Base-by-base conservation (phyloP, 2,797 vertebrate genomes). In the Malacoctenus gilli region DNA sequence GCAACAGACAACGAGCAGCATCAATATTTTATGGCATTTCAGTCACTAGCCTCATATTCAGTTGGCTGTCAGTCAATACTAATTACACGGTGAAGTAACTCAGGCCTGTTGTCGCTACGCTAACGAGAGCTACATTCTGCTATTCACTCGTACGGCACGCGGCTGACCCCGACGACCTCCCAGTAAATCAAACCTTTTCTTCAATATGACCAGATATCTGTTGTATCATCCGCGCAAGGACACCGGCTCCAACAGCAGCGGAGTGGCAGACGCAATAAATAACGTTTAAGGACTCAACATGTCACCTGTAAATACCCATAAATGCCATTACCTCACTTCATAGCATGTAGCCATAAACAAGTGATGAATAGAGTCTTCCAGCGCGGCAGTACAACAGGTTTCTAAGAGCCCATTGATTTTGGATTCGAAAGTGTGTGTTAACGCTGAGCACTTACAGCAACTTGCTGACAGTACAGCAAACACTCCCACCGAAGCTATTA, bases 351-450 rank as follows among this genome's bases (percentile, higher is more conserved):
- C 94, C 91, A 92, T 94, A 85, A 93, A 93, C 83, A 89, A 91
- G 93, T 93, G 95, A 96, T 97, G 95, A 97, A 96, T 97, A 95
- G 93, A 91, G 90, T 94, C 95, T 94, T 93, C 91, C 91, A 87
- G 92, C 91, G 92, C 93, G 91, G 94, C 93, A 92, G 94, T 93
- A 97, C 96, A 98, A 88, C 86, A 86, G 85, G 82, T 86, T 85
- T 83, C 71, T 80, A 79, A 82, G 68, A 86, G 86, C 72, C 73
- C 83, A 87, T 87, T 87, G 84, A 87, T 87, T 88, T 82, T 84
- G 81, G 75, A 85, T 89, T 85, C 83, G 58, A 55, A 84, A 68
- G 68, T 68, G 75, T 79, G 67, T 70, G 78, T 81, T 80, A 70
- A 76, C 47, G 38, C 59, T 65, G 58, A 82, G 82, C 86, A 84